Evolutionary conservation across 2,888 invertebrate genomes (phyloP).

Genomic region (Orthosia gothica): DNA sequence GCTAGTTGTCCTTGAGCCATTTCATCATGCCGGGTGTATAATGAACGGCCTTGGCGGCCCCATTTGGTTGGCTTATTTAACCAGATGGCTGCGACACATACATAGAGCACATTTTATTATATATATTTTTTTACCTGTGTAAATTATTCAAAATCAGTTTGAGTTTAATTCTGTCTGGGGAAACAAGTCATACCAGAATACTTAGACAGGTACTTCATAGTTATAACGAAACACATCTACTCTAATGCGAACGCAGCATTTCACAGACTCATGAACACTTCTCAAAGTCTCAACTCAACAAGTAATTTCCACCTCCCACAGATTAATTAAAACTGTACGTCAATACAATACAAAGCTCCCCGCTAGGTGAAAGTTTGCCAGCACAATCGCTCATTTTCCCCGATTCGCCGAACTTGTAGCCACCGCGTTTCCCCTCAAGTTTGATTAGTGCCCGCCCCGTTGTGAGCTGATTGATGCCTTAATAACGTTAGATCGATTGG

Average conservation of each 20-base stretch:
- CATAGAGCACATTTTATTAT: no score
- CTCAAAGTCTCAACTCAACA: background rate
- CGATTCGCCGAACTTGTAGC: constrained; percentile 32
- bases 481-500: constrained; percentile 63
- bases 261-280: background rate
- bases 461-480: constrained; percentile 60
- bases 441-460: constrained; percentile 58
- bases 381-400: constrained; percentile 50
- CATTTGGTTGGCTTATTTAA: no score
- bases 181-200: no score
- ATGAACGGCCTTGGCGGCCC: no score
- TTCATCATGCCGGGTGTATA: no score
- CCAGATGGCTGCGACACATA: no score
- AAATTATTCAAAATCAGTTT: no score
- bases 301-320: background rate
- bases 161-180: no score
- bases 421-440: constrained; percentile 30
- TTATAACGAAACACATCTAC: no score
- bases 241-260: background rate
- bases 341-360: constrained; percentile 48
- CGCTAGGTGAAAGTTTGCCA: constrained; percentile 45
- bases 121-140: no score
- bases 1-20: no score
- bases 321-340: constrained; percentile 48
- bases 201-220: no score